Evolutionary conservation across 2,888 invertebrate genomes (phyloP).

Genomic region (Dasysyrphus albostriatus): DNA sequence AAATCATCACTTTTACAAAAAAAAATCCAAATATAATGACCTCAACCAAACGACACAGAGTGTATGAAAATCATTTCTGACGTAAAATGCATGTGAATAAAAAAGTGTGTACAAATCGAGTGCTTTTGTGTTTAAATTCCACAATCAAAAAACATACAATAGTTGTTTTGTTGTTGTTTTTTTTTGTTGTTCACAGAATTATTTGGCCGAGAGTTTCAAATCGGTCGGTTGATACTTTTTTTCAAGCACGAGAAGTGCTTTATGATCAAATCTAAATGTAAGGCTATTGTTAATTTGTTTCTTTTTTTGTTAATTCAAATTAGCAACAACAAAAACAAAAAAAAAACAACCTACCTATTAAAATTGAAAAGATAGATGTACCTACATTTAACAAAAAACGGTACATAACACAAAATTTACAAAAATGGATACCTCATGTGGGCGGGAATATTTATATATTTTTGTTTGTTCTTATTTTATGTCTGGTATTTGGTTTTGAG

Average conservation of each 20-base stretch:
- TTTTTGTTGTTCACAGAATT: conserved; percentile 26
- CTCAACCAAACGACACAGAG: not conserved
- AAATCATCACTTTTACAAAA: no score
- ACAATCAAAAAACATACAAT: conserved; percentile 47
- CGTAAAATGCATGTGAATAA: conserved; percentile 27
- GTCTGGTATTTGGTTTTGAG: conserved; percentile 22
- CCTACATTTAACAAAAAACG: conserved; percentile 31
- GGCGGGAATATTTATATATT: conserved; percentile 46
- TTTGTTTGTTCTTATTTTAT: not conserved
- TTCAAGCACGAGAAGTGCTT: conserved; percentile 12
- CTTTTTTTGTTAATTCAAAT: conserved; percentile 58
- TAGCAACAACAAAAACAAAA: conserved; percentile 8
- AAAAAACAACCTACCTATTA: conserved; percentile 1
- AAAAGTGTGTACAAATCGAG: conserved; percentile 23
- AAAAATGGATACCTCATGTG: conserved; percentile 39
- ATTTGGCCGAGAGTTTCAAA: conserved; percentile 30
- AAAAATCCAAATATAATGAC: not conserved
- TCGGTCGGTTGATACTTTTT: conserved; percentile 35
- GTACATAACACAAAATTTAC: conserved; percentile 32
- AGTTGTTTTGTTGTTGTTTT: conserved; percentile 8
- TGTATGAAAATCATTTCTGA: conserved; percentile 43
- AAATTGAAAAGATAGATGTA: conserved; percentile 14
- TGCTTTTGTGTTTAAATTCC: conserved; percentile 51
- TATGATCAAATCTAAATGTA: conserved; percentile 63
- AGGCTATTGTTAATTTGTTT: conserved; percentile 60